Evolutionary conservation across 2,888 invertebrate species (phyloP).

Genomic region (Odontocerum albicorne): DNA sequence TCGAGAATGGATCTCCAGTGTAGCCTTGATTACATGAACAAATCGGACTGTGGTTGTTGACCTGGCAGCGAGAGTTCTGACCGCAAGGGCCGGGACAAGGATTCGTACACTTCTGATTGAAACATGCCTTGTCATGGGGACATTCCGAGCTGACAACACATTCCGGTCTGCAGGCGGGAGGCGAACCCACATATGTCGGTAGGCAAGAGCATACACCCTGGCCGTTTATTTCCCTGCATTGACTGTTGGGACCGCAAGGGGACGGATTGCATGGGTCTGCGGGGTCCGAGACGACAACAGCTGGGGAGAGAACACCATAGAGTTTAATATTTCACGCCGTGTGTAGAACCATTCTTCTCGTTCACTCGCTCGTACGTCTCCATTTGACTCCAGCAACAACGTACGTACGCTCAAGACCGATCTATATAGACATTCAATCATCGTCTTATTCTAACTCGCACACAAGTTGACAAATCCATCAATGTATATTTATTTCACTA

Average conservation of each 20-base stretch:
- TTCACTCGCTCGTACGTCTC: no score
- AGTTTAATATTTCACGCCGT: no score
- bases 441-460: no score
- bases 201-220: constrained; percentile 77
- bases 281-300: constrained; percentile 17
- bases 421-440: no score
- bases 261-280: constrained; percentile 66
- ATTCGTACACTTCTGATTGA: constrained; percentile 74
- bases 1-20: constrained; percentile 70
- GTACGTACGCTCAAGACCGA: no score
- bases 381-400: no score
- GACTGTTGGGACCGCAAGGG: constrained; percentile 76
- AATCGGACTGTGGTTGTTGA: constrained; percentile 77
- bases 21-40: constrained; percentile 67
- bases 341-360: no score
- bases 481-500: no score
- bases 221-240: constrained; percentile 69
- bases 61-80: constrained; percentile 68
- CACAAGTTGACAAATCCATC: no score
- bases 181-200: constrained; percentile 70
- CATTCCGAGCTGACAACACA: constrained; percentile 80
- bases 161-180: constrained; percentile 77
- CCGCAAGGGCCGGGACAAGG: constrained; percentile 77
- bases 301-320: constrained; percentile 9
- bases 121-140: constrained; percentile 68